These are phyloP conservation scores for Lamproptera curius DNA, from an alignment of 2,888 invertebrate genomes.

Conservation along the genomic window DNA sequence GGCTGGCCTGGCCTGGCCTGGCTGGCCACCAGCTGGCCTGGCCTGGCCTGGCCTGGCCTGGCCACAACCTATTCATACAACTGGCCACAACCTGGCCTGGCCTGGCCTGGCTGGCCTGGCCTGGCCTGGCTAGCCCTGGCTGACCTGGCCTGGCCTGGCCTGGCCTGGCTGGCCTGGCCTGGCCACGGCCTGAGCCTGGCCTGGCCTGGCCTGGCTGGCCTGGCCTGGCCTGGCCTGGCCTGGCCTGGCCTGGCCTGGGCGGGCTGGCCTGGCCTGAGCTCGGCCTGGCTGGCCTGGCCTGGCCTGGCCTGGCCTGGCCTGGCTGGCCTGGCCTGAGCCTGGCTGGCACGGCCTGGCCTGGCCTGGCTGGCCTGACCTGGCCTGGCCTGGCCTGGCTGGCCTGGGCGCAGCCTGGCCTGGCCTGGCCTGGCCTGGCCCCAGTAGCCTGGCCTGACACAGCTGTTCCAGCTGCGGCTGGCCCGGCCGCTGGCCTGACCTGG, in stretches of 20 bases:
- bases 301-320: no score
- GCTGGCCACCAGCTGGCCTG: not conserved
- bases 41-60: not conserved
- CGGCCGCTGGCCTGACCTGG: not conserved
- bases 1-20: no score
- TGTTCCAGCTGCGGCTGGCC: not conserved
- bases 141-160: not conserved
- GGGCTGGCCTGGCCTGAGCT: no score
- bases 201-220: no score
- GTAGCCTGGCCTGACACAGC: not conserved
- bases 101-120: no score
- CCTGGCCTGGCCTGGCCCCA: not conserved
- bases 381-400: not conserved
- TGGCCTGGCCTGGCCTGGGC: not conserved
- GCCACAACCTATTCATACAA: not conserved
- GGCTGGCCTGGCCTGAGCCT: no score
- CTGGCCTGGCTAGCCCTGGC: not conserved
- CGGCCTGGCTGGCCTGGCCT: no score
- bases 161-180: no score
- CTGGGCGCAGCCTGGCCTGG: no score
- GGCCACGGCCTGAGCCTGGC: not conserved
- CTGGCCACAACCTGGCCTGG: no score
- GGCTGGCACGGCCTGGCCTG: no score
- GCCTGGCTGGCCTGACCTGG: not conserved
- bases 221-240: not conserved